Percentiles rank a stretch among this genome's conserved stretches.
Evolutionary conservation across 2,797 vertebrate species (phyloP).

Genomic region (Helarctos malayanus): DNA sequence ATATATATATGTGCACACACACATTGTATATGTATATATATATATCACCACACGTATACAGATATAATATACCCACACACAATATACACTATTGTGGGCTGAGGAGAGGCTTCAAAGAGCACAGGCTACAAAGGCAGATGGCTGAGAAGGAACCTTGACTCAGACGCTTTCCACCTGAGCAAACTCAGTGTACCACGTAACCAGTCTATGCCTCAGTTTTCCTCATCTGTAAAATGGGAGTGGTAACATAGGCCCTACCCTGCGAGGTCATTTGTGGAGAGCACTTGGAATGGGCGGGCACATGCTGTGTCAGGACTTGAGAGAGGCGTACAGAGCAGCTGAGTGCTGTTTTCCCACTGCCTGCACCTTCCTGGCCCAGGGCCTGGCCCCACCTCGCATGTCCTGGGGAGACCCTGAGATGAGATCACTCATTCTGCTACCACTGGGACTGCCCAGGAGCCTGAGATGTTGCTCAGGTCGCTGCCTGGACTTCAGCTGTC

Average conservation of each 20-base stretch:
- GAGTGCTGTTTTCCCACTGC: not conserved
- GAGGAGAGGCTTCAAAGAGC: not conserved
- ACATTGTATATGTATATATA: not conserved
- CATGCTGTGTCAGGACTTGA: fast-evolving
- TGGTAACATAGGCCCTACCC: not conserved
- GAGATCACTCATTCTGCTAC: not conserved
- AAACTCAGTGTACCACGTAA: not conserved
- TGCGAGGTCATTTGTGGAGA: fast-evolving
- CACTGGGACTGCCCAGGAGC: not conserved
- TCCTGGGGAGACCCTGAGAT: not conserved
- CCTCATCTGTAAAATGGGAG: not conserved
- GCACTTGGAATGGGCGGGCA: not conserved
- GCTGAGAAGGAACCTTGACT: not conserved
- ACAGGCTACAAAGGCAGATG: not conserved
- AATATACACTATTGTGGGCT: not conserved
- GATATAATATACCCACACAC: not conserved
- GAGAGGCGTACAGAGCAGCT: not conserved
- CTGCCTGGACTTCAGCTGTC: not conserved
- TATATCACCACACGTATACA: not conserved
- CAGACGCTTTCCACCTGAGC: not conserved
- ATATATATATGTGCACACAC: not conserved
- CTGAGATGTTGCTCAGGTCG: not conserved
- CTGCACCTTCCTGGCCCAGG: not conserved
- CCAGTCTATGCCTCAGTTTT: not conserved
- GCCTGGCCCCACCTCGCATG: fast-evolving